Conservation (phyloP, 2,113 vertebrate species). For the Etheostoma cragini region DNA sequence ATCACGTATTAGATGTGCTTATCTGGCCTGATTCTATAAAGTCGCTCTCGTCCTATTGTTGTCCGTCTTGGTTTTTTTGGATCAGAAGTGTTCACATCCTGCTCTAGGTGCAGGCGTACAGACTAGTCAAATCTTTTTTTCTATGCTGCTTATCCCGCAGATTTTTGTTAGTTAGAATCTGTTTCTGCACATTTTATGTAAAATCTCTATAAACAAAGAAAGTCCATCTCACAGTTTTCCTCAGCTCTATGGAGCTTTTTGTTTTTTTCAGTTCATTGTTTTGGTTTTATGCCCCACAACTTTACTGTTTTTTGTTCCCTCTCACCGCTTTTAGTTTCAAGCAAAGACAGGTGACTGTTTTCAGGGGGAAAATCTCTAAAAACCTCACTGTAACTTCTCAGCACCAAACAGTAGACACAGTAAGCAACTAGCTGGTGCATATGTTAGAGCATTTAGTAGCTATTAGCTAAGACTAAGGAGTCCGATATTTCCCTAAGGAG, state of each 20-base stretch:
- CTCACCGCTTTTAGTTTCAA: too few relatives aligned
- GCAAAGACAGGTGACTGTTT: too few relatives aligned
- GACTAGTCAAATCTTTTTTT: neutral
- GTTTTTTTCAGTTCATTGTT: neutral
- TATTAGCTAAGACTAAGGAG: too few relatives aligned
- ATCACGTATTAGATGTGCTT: slow-evolving; percentile 35
- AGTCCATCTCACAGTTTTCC: neutral
- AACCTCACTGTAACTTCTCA: neutral
- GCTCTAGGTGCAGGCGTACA: slow-evolving; percentile 10
- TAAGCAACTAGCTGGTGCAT: neutral
- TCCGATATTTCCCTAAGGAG: neutral
- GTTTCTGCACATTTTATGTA: slow-evolving; percentile 2
- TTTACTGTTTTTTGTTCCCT: too few relatives aligned
- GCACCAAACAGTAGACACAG: neutral
- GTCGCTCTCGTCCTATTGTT: slow-evolving; percentile 31
- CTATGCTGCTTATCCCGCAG: neutral
- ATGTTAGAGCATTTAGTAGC: neutral
- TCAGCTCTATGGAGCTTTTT: neutral
- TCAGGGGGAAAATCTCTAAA: too few relatives aligned
- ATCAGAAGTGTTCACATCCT: slow-evolving; percentile 49
- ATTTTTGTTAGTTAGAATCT: neutral
- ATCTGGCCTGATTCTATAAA: slow-evolving; percentile 52
- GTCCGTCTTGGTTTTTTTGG: slow-evolving; percentile 38
- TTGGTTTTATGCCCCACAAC: too few relatives aligned
- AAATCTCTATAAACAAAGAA: neutral